Base-by-base conservation (phyloP, 2,888 invertebrate species). In the Seira sanloemensis region DNA sequence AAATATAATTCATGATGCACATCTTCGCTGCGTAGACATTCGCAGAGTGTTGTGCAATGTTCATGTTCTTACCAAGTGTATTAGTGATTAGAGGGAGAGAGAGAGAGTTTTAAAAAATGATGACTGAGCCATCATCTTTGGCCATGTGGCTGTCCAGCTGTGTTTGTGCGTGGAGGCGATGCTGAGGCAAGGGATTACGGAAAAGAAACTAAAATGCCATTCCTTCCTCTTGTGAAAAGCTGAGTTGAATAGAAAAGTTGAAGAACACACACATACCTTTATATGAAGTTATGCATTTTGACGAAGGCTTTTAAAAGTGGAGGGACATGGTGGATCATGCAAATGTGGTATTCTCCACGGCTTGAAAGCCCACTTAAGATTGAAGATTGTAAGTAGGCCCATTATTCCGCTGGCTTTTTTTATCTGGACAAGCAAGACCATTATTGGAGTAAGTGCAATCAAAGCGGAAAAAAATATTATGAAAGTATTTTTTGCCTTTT, bases 81-180 rank as follows among this genome's bases (percentile, higher is more conserved):
- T 58, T 58, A n/a, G 2, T 58, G 12, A 16, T 58, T 58, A 58
- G n/a, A 58, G 58, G 37, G 5, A 37, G 37, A 37, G n/a, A n/a
- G n/a, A n/a, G n/a, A n/a, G n/a, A n/a, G n/a, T n/a, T n/a, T n/a
- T n/a, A 37, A 37, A 37, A 37, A 12, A 37, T 58, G 58, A 58
- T 4, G 16, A n/a, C 2, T 12, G 2, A n/a, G 58, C n/a, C 9
- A n/a, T 58, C 58, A 58, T 58, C 58, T 12, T 37, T 37, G 65
- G 21, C 2, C 54, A 62, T 50, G 62, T 73, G 73, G 67, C 46
- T 46, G 62, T 66, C 76, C 76, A 76, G 76, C 76, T 76, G 76
- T 24, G 67, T 50, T 67, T 65, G 75, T 75, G 65, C 75, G 75
- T 75, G 66, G 75, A 66, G 5, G 7, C 23, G 0, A 12, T 7